Conservation (phyloP, 1,140 invertebrate genomes). For the Portunus trituberculatus region DNA sequence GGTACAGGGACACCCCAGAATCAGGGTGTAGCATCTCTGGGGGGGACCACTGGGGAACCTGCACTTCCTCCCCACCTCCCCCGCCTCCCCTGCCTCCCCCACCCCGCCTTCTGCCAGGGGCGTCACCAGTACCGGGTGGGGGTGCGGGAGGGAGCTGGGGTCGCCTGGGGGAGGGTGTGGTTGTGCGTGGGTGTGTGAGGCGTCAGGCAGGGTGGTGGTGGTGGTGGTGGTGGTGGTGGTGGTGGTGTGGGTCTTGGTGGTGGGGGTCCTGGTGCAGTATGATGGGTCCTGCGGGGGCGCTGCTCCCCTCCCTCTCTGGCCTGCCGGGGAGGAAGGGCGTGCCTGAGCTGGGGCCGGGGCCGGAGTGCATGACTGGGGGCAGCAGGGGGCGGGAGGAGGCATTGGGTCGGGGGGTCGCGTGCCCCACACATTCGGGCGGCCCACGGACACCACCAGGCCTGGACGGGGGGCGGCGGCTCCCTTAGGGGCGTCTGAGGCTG, state of each 20-base stretch:
- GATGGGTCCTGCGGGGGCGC: neutral
- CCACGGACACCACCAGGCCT: conserved; percentile 49
- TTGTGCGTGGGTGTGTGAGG: neutral
- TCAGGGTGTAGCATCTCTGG: conserved; percentile 71
- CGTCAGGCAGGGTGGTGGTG: neutral
- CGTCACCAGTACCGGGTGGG: neutral
- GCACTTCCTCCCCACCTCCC: too few relatives aligned
- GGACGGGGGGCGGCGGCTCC: neutral
- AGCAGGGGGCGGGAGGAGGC: neutral
- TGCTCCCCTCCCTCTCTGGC: neutral
- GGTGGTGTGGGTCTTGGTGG: neutral
- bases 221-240: neutral
- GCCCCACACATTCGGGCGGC: conserved; percentile 45
- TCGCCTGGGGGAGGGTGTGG: neutral
- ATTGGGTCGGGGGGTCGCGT: neutral
- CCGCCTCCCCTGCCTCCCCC: neutral
- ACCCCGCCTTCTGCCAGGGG: neutral
- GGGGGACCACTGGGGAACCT: conserved; percentile 53
- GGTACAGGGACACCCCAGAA: conserved; percentile 74
- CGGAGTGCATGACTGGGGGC: conserved; percentile 55
- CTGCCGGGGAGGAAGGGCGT: conserved; percentile 72
- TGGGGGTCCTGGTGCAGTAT: neutral
- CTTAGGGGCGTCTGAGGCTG: neutral
- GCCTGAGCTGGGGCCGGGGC: conserved; percentile 69
- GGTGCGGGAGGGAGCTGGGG: neutral